phyloP scores from a whole-genome alignment of 2,797 vertebrate species.

The Propithecus perrieri region DNA sequence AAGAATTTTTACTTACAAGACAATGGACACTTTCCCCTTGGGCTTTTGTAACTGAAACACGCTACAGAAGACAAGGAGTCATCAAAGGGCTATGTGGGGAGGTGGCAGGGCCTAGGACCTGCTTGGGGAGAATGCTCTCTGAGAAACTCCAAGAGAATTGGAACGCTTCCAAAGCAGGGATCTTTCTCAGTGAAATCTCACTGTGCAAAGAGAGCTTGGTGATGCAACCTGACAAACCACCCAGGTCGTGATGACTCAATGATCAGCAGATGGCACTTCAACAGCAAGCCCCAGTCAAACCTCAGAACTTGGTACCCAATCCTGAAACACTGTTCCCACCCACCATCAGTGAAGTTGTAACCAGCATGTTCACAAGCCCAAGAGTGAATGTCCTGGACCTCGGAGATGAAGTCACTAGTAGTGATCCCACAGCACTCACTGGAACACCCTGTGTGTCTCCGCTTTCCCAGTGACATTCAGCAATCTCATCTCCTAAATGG shows the following conservation, averaged over 20 bases:
- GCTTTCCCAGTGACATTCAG: neutral
- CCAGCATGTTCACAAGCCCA: neutral
- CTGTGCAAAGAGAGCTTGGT: neutral
- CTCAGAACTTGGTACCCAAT: neutral
- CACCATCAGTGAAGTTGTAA: neutral
- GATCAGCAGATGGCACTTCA: neutral
- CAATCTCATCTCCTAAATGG: neutral
- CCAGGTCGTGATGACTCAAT: neutral
- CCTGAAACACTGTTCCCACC: neutral
- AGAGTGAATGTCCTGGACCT: neutral
- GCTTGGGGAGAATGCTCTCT: neutral
- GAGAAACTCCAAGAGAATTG: neutral
- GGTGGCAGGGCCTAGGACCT: neutral
- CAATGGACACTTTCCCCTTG: constrained; percentile 8
- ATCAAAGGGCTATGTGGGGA: neutral
- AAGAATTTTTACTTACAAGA: constrained; percentile 52
- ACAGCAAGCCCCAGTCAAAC: neutral
- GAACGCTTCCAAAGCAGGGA: neutral
- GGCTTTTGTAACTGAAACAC: constrained; percentile 38
- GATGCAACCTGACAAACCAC: neutral
- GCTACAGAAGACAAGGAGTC: constrained; percentile 39
- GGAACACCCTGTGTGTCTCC: neutral
- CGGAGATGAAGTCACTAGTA: neutral
- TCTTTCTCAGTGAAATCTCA: neutral
- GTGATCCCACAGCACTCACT: neutral